Base-by-base conservation (phyloP, 2,888 invertebrate species). In the Papilio protenor region DNA sequence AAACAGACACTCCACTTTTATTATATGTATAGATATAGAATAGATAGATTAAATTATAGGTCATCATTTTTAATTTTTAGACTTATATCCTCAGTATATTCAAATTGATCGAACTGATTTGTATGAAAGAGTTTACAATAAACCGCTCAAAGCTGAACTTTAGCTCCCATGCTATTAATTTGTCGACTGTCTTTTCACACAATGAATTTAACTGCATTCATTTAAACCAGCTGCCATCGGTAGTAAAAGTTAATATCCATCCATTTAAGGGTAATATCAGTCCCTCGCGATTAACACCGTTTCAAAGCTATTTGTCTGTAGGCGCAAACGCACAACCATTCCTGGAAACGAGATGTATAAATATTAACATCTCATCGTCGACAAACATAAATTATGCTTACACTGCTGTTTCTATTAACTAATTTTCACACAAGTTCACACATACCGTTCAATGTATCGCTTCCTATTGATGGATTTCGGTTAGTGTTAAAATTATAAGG, bases 231-330 rank as follows among this genome's bases (percentile, higher is more conserved):
- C 88, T 87, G 87, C 86, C 84, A 82, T 82, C 79, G 84, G 83
- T 81, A 84, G 87, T 89, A 87, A 88, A 89, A 86, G 86, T 86
- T 87, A 86, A 87, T 87, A 86, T 86, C 84, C 81, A 86, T 87
- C 87, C 86, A 89, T 90, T 90, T 87, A 84, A 84, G 84, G 82
- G 84, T 84, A 86, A 87, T 87, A 89, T 89, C 85, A 64, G 85
- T 85, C 86, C 85, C 83, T 81, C 69, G 82, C 88, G 87, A 90
- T 90, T 90, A 90, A 90, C 91, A 84, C 82, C 83, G 81, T 81
- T 80, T 81, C 83, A 82, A 80, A 77, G 81, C 78, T 84, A 85
- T 87, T 86, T 87, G 86, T 85, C 83, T 64, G 72, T 40, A 77
- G 75, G 80, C 84, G 85, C 83, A 82, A 84, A 83, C 84, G 84